Evolutionary conservation across 37 sponge, comb jelly and placozoan genomes (phyloP), one percentile per base, ranked within the genome.

Genomic region (Bolinopsis microptera): DNA sequence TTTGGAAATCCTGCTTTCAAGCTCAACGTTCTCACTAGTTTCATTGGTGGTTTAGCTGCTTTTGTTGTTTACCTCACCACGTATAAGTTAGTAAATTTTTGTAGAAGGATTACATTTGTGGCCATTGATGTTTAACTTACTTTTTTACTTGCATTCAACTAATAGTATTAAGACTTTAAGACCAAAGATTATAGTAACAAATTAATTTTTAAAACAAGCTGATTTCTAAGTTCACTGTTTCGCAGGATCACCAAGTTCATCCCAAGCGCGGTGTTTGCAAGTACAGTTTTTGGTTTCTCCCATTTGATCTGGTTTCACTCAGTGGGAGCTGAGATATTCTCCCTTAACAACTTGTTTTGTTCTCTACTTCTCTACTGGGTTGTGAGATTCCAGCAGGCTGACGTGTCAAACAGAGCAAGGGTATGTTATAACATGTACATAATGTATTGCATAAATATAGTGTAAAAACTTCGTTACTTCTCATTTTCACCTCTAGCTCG

Each of bases 241-340:
- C 13, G 37, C 90, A 86, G 90, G 61, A 41, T 86, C 9, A 86
- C 90, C 1, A 86, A 86, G 1, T 86, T 41, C 90, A 86, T 86
- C 5, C 90, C 90, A 40, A 86, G 90, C 39, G 90, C 90, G 16
- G 25, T 86, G 25, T 86, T 86, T 86, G 48, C 90, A 40, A 86
- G 90, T 86, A 61, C 61, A 24, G 90, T 86, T 1, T 86, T 86
- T 86, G 90, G 90, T 1, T 86, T 86, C 39, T 86, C 90, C 24
- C 90, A 86, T 86, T 38, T 86, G 3, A 86, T 86, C 32, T 86
- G 90, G 90, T 86, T 86, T 39, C 90, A 86, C 90, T 86, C 90
- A 5, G 90, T 86, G 25, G 90, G 90, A 27, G 90, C 90, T 22
- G 90, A 86, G 31, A 86, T 86, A 13, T 86, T 86, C 26, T 86